Percentiles rank a stretch among this genome's conserved stretches.
phyloP scores from a whole-genome alignment of 2,888 invertebrate genomes.

The Brachyopa scutellaris region DNA sequence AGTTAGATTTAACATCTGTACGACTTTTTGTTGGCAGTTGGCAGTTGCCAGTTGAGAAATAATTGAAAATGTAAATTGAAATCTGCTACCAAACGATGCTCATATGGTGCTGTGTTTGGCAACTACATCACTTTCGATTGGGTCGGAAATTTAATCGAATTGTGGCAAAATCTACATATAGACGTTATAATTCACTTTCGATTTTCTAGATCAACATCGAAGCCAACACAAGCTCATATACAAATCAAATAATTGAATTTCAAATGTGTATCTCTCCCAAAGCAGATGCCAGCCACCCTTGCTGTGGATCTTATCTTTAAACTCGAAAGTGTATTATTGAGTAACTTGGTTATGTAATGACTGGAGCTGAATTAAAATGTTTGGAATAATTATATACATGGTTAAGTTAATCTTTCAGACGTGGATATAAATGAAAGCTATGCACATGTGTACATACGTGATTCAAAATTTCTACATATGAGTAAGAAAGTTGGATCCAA shows the following conservation, averaged over 20 bases:
- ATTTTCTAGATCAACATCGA: neutral
- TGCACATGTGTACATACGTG: too few species aligned
- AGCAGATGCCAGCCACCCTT: neutral
- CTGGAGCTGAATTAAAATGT: neutral
- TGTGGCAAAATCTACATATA: constrained; percentile 1
- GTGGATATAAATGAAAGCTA: constrained; percentile 7
- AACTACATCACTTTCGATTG: neutral
- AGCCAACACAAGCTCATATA: neutral
- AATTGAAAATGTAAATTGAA: neutral
- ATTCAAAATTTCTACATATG: too few species aligned
- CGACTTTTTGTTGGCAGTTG: too few species aligned
- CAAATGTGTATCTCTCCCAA: neutral
- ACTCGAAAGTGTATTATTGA: neutral
- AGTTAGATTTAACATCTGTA: neutral
- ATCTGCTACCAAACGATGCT: neutral
- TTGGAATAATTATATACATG: neutral
- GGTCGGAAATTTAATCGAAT: neutral
- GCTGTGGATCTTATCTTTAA: neutral
- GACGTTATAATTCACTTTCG: neutral
- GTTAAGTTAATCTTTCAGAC: neutral
- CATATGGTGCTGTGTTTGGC: neutral
- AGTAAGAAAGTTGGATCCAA: too few species aligned
- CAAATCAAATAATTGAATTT: constrained; percentile 15
- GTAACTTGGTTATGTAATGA: neutral
- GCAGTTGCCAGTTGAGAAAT: neutral